Base-by-base conservation (phyloP, 2,888 invertebrate genomes). In the Trachelus stipa region DNA sequence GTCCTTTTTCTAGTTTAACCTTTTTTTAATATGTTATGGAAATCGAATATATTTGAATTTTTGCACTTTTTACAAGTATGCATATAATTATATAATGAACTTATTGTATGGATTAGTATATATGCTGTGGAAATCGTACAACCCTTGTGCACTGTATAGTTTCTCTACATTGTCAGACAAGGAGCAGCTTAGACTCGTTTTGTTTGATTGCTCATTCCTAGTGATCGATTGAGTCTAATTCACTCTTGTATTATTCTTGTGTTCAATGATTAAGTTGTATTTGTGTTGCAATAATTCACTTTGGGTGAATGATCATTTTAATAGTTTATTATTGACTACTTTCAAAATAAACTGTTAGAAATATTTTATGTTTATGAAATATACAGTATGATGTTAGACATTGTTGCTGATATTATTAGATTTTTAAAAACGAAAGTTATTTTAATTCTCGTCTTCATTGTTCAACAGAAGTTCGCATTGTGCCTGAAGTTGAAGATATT, bases 381-480 rank as follows among this genome's bases (percentile, higher is more conserved):
- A 31, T n/a, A 12, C 15, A 12, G 12, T 30, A n/a, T 71, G 12
- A 15, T 30, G 12, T 71, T 71, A 6, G 15, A 33, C 9, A 33
- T 15, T 30, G 71, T 30, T 71, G 9, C 23, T 71, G 31, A 34
- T 71, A 23, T 71, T 34, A 34, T 71, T 34, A 34, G 9, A 30
- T 71, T 30, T 15, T 71, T 71, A 11, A 30, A 34, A 34, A 34
- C 2, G 9, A 2, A 33, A 30, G 12, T 71, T 30, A 3, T 15
- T 15, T 15, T 71, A 34, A 71, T 71, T 30, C 15, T 34, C 11
- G 9, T 71, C 75, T 73, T 37, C 78, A 37, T 33, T 78, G 34
- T 76, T 80, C 37, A 77, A 76, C 75, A 80, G 77, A 11, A 71
- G 23, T 12, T 35, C 11, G 12, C 4, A 71, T 11, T 76, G 15